Evolutionary conservation across 2,888 invertebrate genomes (phyloP).

Genomic region (Vesta saturnalis): DNA sequence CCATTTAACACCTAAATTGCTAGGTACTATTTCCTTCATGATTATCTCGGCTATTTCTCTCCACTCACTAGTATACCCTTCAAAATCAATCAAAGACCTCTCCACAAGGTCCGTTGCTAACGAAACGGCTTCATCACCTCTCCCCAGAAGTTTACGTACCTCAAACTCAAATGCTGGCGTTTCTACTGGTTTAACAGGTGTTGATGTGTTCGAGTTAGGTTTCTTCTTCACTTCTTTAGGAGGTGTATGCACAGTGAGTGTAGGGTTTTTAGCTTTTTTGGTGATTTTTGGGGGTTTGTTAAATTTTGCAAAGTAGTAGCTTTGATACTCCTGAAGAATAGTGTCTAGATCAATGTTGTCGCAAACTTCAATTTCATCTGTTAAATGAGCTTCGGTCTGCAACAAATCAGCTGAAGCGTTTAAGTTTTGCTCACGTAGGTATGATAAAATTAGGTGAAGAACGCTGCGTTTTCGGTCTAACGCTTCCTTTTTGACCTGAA

Average conservation of each 20-base stretch:
- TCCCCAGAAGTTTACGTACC: slow-evolving; percentile 9
- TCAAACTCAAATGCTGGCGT: slow-evolving; percentile 19
- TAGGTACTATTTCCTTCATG: slow-evolving; percentile 71
- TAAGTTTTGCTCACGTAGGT: slow-evolving; percentile 74
- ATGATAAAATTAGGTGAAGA: slow-evolving; percentile 73
- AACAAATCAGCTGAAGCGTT: slow-evolving; percentile 72
- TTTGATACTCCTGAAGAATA: slow-evolving; percentile 88
- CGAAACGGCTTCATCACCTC: not conserved
- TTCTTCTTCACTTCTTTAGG: slow-evolving; percentile 8
- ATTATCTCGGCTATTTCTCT: slow-evolving; percentile 73
- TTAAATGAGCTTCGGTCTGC: slow-evolving; percentile 75
- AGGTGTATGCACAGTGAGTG: not conserved
- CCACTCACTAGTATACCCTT: slow-evolving; percentile 66
- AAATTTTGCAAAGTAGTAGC: slow-evolving; percentile 52
- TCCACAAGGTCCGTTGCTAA: not conserved
- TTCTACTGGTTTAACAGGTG: not conserved
- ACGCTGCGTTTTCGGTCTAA: slow-evolving; percentile 64
- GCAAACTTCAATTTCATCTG: slow-evolving; percentile 78
- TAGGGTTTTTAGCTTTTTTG: not conserved
- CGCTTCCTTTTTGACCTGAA: slow-evolving; percentile 53
- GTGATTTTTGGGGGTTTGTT: slow-evolving; percentile 23
- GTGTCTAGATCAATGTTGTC: slow-evolving; percentile 92
- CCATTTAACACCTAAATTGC: slow-evolving; percentile 79
- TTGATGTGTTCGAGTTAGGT: not conserved
- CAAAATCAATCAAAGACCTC: slow-evolving; percentile 51